Evolutionary conservation across 2,113 vertebrate genomes (phyloP), one percentile per base, ranked within the genome.

Genomic region (Crotalus horridus): DNA sequence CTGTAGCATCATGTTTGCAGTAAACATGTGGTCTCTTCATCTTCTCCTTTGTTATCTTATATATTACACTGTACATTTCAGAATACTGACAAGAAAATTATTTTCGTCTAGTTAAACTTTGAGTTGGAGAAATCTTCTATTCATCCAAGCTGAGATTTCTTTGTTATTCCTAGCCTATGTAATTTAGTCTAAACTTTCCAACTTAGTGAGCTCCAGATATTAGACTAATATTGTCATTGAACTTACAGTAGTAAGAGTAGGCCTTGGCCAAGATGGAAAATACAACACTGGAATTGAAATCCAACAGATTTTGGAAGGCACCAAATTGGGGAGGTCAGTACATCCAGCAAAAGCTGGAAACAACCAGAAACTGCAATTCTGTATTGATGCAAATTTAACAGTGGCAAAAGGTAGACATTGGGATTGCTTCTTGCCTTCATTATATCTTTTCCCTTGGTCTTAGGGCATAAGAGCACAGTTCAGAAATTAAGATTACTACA

Each of bases 61-160:
- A 2, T 92, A 94, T 91, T 88, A 74, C 7, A 91, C 56, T 85
- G 92, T 61, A 17, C n/a, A 54, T 74, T 43, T 88, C 90, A 95
- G 90, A 6, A 53, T 29, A 94, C 15, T 85, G 29, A 64, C 51
- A 48, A 96, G 88, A 86, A 94, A 95, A 89, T 85, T 95, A 93
- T 95, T 94, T 94, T 56, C 89, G 13, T 74, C 69, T 91, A 93
- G 93, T 59, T 96, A 93, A 93, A 94, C 95, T 64, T 8, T 93
- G 59, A 85, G 87, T 0, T 89, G 90, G 95, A 95, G 69, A 89
- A 95, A 21, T 43, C 91, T 48, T 0, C 93, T 94, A 88, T 90
- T 89, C 56, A 89, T 81, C 91, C 87, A 91, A 95, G 43, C 48
- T 94, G 39, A 92, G 92, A 92, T 91, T 94, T n/a, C 51, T 64